Conservation (phyloP, 1,140 invertebrate genomes). For the Bactericera cockerelli region DNA sequence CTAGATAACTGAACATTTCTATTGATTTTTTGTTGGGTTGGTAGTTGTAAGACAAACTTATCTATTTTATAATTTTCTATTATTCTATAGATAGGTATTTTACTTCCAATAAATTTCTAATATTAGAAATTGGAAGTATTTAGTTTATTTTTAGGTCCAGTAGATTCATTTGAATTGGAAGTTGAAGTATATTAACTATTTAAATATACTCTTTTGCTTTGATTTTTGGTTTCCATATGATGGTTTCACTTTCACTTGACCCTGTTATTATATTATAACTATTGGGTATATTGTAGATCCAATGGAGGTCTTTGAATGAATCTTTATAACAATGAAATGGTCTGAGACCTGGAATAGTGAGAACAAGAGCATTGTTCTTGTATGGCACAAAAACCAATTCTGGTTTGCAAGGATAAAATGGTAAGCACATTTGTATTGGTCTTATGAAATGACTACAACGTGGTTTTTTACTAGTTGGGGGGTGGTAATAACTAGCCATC, state of each 20-base stretch:
- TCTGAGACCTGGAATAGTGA: neutral
- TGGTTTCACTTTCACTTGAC: neutral
- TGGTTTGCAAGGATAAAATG: neutral
- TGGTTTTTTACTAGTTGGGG: too few relatives aligned
- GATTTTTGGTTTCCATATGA: slow-evolving; percentile 5
- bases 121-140: too few relatives aligned
- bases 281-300: neutral
- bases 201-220: neutral
- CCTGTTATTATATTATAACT: neutral
- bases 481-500: neutral
- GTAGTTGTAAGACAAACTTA: too few relatives aligned
- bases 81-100: too few relatives aligned
- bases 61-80: too few relatives aligned
- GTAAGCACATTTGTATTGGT: slow-evolving; percentile 4
- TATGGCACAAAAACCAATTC: slow-evolving; percentile 3
- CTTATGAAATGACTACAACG: neutral
- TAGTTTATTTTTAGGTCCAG: too few relatives aligned
- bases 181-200: too few relatives aligned
- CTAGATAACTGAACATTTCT: too few relatives aligned
- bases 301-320: neutral
- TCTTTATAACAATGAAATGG: slow-evolving; percentile 2
- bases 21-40: too few relatives aligned
- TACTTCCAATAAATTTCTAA: too few relatives aligned
- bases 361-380: neutral
- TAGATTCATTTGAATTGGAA: too few relatives aligned